phyloP scores from a whole-genome alignment of 2,797 vertebrate genomes.

The Mormyrops attenuatus region DNA sequence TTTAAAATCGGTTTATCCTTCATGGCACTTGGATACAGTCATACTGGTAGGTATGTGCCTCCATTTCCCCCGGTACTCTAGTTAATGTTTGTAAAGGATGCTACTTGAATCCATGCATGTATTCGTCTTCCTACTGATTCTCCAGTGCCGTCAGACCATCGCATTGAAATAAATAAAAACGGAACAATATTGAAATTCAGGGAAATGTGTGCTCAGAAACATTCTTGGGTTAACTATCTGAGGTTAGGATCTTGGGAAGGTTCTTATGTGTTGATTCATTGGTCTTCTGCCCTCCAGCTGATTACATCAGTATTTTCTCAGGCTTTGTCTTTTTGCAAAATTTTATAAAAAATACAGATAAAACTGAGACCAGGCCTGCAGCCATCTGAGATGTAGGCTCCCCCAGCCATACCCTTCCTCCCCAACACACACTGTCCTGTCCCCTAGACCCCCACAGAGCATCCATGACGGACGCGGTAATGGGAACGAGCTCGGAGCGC shows the following conservation, averaged over 20 bases:
- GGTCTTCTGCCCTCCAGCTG: background rate
- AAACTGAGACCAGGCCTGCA: background rate
- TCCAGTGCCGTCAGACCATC: background rate
- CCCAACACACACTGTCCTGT: slow-evolving; percentile 6
- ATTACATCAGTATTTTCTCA: background rate
- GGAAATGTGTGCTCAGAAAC: background rate
- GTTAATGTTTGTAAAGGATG: background rate
- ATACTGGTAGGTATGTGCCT: background rate
- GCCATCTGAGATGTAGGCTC: background rate
- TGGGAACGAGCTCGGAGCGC: slow-evolving; percentile 56
- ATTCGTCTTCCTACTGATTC: background rate
- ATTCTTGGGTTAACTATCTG: background rate
- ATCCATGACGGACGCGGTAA: slow-evolving; percentile 65
- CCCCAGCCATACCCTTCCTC: slow-evolving; percentile 1
- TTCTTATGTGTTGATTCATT: background rate
- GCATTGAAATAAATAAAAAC: background rate
- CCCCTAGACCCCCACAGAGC: slow-evolving; percentile 36
- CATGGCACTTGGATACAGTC: background rate
- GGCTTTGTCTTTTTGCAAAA: background rate
- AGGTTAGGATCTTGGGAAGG: background rate
- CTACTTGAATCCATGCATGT: background rate
- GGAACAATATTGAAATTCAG: background rate
- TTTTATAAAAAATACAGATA: background rate
- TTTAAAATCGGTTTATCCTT: background rate
- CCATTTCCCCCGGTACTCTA: background rate